Evolutionary conservation across 2,888 invertebrate species (phyloP), one percentile per base, ranked within the genome.

Genomic region (Synanthedon andrenaeformis): DNA sequence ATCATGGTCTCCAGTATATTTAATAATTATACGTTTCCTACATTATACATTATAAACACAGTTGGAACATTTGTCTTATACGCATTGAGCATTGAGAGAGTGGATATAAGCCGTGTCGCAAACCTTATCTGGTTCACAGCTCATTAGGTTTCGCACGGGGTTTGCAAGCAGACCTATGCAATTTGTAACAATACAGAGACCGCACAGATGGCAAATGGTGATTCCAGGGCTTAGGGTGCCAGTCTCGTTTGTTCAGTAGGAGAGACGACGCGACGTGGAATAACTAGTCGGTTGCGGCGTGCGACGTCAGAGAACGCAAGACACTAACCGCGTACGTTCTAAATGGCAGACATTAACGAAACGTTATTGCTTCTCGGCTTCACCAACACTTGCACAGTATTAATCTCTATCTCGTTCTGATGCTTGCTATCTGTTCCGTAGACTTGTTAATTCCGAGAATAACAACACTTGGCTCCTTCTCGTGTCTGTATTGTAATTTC

Each of bases 51-150:
- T 10, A 35, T 10, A 35, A 10, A 35, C 10, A 10, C 35, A 35
- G 35, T 35, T 8, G 35, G 10, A 10, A 35, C 35, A 35, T 35
- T 35, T 35, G 3, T 35, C 35, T 35, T 35, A 35, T 8, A 35
- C 10, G 75, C 72, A 73, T 68, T 74, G 75, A 80, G 71, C 72
- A 35, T 35, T 10, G 35, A 35, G 23, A 23, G 35, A 35, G 35
- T 35, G 35, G 35, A 35, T 35, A 35, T 35, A 35, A 35, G 74
- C 76, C 67, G 67, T 72, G 74, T 72, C 71, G 74, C 72, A 64
- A 74, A 78, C 79, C 88, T 88, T 89, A 89, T 89, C 89, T 88
- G 72, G 78, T 89, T 90, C 85, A 89, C 88, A 82, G 84, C 82
- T 87, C 88, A 88, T 88, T 88, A 87, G 81, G 76, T 76, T 69